Evolutionary conservation across 2,113 vertebrate species (phyloP).

Genomic region (Macrotus californicus): DNA sequence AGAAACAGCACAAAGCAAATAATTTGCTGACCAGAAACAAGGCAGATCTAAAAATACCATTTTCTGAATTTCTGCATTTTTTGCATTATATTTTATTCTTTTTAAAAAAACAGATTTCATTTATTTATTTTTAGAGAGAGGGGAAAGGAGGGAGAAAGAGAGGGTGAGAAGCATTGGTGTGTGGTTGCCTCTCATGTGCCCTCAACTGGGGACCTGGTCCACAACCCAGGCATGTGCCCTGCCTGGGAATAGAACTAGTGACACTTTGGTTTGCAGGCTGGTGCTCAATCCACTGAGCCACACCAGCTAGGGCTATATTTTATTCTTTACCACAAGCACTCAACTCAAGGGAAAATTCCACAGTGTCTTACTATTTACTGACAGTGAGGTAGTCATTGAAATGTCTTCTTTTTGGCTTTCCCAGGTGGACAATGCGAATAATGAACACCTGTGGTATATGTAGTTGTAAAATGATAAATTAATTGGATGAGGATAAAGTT

Average conservation of each 20-base stretch:
- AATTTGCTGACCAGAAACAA: neutral
- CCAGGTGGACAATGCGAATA: neutral
- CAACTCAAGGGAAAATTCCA: neutral
- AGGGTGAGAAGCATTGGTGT: too few species aligned
- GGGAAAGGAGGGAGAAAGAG: too few species aligned
- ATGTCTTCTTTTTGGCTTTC: neutral
- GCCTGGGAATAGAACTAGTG: too few species aligned
- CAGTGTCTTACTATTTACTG: neutral
- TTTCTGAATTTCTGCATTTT: neutral
- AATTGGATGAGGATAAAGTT: neutral
- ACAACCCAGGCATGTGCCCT: too few species aligned
- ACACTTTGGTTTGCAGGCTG: too few species aligned
- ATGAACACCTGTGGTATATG: neutral
- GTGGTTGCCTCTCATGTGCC: too few species aligned
- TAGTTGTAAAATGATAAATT: neutral
- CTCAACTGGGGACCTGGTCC: too few species aligned
- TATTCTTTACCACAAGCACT: neutral
- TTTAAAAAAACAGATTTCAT: too few species aligned
- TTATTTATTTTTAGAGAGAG: too few species aligned
- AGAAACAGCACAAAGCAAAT: neutral
- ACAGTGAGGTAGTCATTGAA: neutral
- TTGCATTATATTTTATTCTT: neutral
- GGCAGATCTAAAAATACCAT: neutral
- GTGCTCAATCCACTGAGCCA: too few species aligned
- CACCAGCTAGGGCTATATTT: neutral